Conservation (phyloP, 2,113 vertebrate species). For the Isurus oxyrinchus region DNA sequence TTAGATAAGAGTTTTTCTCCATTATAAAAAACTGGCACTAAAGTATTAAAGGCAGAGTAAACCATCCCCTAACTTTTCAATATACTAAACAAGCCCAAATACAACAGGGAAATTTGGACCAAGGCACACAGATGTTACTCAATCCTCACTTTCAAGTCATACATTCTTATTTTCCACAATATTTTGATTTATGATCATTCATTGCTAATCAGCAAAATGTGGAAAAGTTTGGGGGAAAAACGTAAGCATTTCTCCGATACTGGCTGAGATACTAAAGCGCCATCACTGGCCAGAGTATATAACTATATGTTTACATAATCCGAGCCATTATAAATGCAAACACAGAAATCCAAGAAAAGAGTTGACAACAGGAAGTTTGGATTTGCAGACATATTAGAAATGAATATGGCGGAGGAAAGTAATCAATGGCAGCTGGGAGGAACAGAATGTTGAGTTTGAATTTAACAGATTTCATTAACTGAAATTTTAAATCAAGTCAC, state of each 20-base stretch:
- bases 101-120: neutral
- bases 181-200: neutral
- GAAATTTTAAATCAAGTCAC: neutral
- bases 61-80: neutral
- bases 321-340: neutral
- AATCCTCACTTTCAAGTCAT: neutral
- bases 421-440: neutral
- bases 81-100: neutral
- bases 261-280: neutral
- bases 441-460: neutral
- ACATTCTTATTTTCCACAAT: neutral
- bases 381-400: neutral
- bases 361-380: neutral
- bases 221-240: neutral
- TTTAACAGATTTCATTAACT: neutral
- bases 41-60: neutral
- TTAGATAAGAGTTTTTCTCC: neutral
- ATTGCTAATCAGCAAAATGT: neutral
- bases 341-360: neutral
- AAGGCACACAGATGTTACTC: neutral
- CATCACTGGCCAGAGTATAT: neutral
- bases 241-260: neutral
- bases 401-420: neutral
- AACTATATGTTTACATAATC: neutral
- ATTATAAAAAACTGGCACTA: neutral